Base-by-base conservation (phyloP, 2,113 vertebrate species). In the Sturnira hondurensis region DNA sequence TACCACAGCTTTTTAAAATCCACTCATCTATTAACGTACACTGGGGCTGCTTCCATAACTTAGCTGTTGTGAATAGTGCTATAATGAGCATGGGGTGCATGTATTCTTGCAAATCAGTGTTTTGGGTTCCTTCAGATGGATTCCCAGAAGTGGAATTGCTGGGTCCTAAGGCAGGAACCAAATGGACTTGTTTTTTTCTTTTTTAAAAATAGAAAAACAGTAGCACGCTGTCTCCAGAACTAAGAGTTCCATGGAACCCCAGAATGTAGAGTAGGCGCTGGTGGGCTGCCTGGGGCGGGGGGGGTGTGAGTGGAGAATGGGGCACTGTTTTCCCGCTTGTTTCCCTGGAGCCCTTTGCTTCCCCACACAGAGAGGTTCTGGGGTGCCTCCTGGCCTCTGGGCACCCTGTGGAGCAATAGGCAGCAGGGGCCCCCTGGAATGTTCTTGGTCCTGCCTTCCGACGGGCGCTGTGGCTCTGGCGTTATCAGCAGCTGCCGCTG, bases 331-430 rank as follows among this genome's bases (percentile, higher is more conserved):
- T 50, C 38, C 61, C 26, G 41, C 17, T 14, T 36, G 1, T 68
- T 61, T 7, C 36, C 5, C 4, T 3, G 13, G 33, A 45, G 28
- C 9, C 10, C 12, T 65, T 33, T 76, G 31, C 0, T 80, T 20
- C 13, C 31, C 14, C 45, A 1, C 31, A 9, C 15, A 63, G 15
- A 45, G 24, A 41, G 52, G 73, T 17, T 26, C 45, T 3, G 0
- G 7, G 52, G 58, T 10, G 9, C 45, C 17, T 86, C 28, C 81
- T n/a, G 26, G 63, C 45, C 6, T 45, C 63, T 17, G 8, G 36
- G 9, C 16, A 6, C 11, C 45, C 43, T 33, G 3, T 5, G 16
- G 58, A 52, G 4, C 38, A 14, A 14, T 0, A 10, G 19, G 24
- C 17, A 2, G 5, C n/a, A 70, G 22, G 36, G 11, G 13, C 16